Base-by-base conservation (phyloP, 2,888 invertebrate genomes). In the Malthinus flaveolus region DNA sequence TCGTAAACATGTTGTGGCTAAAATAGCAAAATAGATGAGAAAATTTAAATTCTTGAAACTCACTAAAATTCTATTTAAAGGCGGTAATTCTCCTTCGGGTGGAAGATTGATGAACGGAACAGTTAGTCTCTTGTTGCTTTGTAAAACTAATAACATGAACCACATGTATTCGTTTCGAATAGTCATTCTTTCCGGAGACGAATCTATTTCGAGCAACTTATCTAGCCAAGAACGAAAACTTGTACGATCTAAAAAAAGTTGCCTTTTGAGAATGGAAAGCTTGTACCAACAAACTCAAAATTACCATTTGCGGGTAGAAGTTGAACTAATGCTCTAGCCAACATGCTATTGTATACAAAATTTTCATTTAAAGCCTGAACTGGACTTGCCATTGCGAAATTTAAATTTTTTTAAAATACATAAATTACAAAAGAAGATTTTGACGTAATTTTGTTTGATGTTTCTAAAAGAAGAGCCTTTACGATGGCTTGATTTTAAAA, bases 111-210 rank as follows among this genome's bases (percentile, higher is more conserved):
- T 75, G 60, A 80, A 80, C 0, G 79, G 79, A 49, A 74, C 72
- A 5, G 74, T 72, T 7, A 80, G 67, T 63, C 74, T 75, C 49
- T 78, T 78, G 46, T 64, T 67, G 46, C 73, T 75, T 68, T 80
- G 79, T 59, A 81, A 64, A 67, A 80, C 78, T 10, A 80, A 66
- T 11, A 81, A 67, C 50, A 81, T 70, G 51, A 80, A 78, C 78
- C 79, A 78, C 75, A 79, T 79, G 61, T 80, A 80, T 36, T 80
- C 80, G 62, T 80, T 79, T 49, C 80, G 65, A 3, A 71, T 71
- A 1, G 64, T 66, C 64, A 78, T 68, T 53, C 76, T 70, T 33
- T 75, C 73, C 1, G 68, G 59, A 6, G 65, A 71, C 9, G 68
- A 71, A 3, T 70, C 71, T 59, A 79, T 66, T 13, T 71, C 69